phyloP scores from a whole-genome alignment of 2,888 invertebrate species.

The Perithous albicinctus region DNA sequence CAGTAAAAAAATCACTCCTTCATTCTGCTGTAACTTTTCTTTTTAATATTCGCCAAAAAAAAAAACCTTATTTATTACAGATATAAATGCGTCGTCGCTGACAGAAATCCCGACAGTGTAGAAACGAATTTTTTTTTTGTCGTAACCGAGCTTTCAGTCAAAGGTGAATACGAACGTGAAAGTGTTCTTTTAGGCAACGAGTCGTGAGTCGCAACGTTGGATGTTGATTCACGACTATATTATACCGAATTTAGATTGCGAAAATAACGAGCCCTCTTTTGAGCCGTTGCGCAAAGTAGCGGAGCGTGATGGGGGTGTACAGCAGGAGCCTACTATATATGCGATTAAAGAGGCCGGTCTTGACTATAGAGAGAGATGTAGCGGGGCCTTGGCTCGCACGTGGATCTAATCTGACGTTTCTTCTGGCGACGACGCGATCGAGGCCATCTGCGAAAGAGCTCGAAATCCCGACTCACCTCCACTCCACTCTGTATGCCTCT shows the following conservation, averaged over 20 bases:
- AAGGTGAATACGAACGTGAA: no score
- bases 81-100: no score
- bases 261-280: constrained; percentile 10
- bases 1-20: no score
- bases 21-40: no score
- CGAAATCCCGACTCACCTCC: constrained; percentile 2
- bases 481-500: background rate
- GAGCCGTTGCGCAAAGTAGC: constrained; percentile 46
- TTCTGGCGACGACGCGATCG: constrained; percentile 58
- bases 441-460: constrained; percentile 56
- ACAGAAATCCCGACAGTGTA: no score
- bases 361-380: background rate
- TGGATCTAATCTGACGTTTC: constrained; percentile 69
- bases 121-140: no score
- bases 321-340: background rate
- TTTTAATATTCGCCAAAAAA: no score
- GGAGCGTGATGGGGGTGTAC: constrained; percentile 4
- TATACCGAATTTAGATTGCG: background rate
- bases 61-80: no score
- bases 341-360: constrained; percentile 59
- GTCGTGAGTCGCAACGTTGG: background rate
- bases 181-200: background rate
- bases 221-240: background rate
- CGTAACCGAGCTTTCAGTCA: no score
- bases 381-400: constrained; percentile 68